These are phyloP conservation scores for Trypoxylon attenuatum DNA, from an alignment of 2,888 invertebrate species.

Conservation along the genomic window DNA sequence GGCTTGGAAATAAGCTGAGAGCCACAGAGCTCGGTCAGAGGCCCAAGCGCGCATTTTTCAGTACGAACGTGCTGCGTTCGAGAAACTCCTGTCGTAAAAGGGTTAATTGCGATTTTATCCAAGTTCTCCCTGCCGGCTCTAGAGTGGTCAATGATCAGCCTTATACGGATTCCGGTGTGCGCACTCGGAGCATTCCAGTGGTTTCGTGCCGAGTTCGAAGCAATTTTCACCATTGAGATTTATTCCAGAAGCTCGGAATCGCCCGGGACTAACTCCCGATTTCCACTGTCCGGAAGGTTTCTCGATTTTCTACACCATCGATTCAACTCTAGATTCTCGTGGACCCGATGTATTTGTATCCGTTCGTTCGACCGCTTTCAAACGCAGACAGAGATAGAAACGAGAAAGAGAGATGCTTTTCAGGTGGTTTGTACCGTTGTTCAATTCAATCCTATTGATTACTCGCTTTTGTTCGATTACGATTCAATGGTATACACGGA, in stretches of 20 bases:
- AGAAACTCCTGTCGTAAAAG: background rate
- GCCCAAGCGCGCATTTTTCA: background rate
- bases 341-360: no score
- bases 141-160: conserved; percentile 24
- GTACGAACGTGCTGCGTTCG: background rate
- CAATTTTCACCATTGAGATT: conserved; percentile 32
- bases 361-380: no score
- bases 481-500: no score
- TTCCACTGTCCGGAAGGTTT: background rate
- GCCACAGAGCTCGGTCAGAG: background rate
- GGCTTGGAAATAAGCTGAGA: background rate
- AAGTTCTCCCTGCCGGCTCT: background rate
- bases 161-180: conserved; percentile 34
- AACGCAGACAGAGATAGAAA: no score
- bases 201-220: conserved; percentile 26
- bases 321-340: no score
- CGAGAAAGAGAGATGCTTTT: no score
- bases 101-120: conserved; percentile 14
- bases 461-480: no score
- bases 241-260: conserved; percentile 10
- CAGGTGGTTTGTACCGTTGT: no score
- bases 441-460: no score
- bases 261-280: conserved; percentile 4
- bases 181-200: conserved; percentile 21
- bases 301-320: conserved; percentile 1